Conservation (phyloP, 1,140 invertebrate genomes). For the Holotrichia oblita region DNA sequence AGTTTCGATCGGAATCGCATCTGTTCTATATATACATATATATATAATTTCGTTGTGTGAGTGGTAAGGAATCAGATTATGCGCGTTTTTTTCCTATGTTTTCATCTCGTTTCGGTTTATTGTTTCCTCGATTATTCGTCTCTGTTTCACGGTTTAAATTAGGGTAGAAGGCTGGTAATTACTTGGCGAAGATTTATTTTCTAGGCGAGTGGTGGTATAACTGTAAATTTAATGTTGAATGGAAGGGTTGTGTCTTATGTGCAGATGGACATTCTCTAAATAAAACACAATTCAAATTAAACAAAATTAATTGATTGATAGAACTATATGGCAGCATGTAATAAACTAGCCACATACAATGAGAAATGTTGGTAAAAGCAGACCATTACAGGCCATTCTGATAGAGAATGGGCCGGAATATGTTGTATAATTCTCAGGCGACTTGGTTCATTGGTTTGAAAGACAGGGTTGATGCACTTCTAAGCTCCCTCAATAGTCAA, state of each 20-base stretch:
- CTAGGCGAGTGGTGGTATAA: neutral
- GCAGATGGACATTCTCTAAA: neutral
- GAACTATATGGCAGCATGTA: too few species aligned
- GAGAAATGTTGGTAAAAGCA: too few species aligned
- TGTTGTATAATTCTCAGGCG: too few species aligned
- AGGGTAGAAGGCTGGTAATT: neutral
- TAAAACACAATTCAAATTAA: too few species aligned
- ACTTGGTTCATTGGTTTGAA: too few species aligned
- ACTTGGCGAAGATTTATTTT: slow-evolving; percentile 27
- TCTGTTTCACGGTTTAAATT: neutral
- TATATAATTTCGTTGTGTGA: neutral
- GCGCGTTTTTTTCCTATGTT: slow-evolving; percentile 5
- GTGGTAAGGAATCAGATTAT: neutral
- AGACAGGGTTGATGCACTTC: too few species aligned
- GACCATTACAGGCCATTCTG: too few species aligned
- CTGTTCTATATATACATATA: slow-evolving; percentile 7
- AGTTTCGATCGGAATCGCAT: slow-evolving; percentile 18
- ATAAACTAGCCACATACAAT: too few species aligned
- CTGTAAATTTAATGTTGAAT: neutral
- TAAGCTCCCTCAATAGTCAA: too few species aligned
- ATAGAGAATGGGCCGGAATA: too few species aligned
- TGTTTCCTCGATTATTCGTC: neutral
- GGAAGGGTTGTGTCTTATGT: neutral
- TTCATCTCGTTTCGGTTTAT: neutral
- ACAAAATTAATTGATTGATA: too few species aligned